These are phyloP conservation scores for Himalopsyche phryganea DNA, from an alignment of 1,140 invertebrate genomes.

Conservation along the genomic window DNA sequence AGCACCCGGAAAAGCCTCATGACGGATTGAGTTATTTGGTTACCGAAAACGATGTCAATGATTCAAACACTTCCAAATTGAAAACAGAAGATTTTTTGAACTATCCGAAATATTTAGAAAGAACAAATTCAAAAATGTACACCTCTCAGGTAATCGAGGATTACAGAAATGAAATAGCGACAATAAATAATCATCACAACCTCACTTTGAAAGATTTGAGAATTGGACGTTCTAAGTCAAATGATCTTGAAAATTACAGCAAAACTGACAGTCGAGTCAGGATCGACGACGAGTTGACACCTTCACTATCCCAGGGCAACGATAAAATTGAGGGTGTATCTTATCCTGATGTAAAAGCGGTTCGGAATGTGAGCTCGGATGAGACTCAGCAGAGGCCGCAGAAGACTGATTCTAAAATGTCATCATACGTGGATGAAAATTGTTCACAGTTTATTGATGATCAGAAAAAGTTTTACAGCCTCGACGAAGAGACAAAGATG, in stretches of 20 bases:
- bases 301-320: not conserved
- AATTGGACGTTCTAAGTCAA: constrained; percentile 23
- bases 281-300: not conserved
- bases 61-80: not conserved
- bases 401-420: not conserved
- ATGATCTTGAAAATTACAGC: not conserved
- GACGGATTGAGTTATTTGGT: too few species aligned
- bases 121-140: constrained; percentile 48
- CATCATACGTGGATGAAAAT: too few species aligned
- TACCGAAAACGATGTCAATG: too few species aligned
- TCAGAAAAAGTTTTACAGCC: not conserved
- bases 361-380: too few species aligned
- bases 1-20: too few species aligned
- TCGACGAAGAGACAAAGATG: not conserved
- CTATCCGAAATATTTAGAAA: constrained; percentile 47
- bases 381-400: too few species aligned
- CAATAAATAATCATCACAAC: constrained; percentile 50
- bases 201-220: constrained; percentile 50
- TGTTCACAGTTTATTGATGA: not conserved
- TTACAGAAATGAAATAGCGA: constrained; percentile 51
- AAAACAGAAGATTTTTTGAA: constrained; percentile 33
- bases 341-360: too few species aligned
- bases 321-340: not conserved
- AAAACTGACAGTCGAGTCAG: not conserved
- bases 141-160: constrained; percentile 53